Percentiles rank a stretch among this genome's conserved stretches.
Evolutionary conservation across 2,797 vertebrate species (phyloP).

Genomic region (Chloroceryle inda): DNA sequence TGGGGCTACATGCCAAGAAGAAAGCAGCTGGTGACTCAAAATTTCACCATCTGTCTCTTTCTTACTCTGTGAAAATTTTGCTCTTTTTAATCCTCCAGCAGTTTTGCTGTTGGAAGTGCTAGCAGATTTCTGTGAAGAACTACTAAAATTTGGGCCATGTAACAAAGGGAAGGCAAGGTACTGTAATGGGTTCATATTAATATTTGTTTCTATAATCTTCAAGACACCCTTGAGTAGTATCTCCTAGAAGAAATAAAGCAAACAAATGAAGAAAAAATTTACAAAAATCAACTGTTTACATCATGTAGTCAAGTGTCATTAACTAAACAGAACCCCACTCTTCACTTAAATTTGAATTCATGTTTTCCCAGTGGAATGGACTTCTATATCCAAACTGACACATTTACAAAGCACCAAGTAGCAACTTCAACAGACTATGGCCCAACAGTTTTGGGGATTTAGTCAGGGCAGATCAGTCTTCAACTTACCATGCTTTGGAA

Average conservation of each 20-base stretch:
- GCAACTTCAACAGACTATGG: neutral
- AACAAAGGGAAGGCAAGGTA: constrained; percentile 90
- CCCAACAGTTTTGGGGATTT: neutral
- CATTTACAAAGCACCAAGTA: neutral
- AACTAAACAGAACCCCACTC: neutral
- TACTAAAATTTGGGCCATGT: constrained; percentile 63
- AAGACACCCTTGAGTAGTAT: constrained; percentile 90
- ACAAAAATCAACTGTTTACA: neutral
- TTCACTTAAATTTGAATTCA: neutral
- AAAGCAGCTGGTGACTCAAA: constrained; percentile 82
- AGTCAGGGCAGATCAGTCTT: neutral
- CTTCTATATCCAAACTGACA: neutral
- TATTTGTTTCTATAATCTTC: constrained; percentile 89
- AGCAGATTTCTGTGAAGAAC: constrained; percentile 78
- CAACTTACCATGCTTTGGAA: neutral
- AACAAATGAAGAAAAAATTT: neutral
- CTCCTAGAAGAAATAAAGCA: constrained; percentile 82
- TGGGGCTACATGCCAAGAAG: constrained; percentile 93
- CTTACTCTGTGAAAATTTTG: constrained; percentile 83
- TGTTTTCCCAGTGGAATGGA: neutral
- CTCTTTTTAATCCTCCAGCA: constrained; percentile 82
- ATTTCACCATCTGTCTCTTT: constrained; percentile 81
- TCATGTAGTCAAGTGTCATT: neutral
- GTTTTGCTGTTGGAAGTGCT: constrained; percentile 77
- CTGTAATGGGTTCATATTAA: constrained; percentile 88